These are phyloP conservation scores for Myiotriccus ornatus DNA, from an alignment of 2,797 vertebrate genomes.

Conservation along the genomic window DNA sequence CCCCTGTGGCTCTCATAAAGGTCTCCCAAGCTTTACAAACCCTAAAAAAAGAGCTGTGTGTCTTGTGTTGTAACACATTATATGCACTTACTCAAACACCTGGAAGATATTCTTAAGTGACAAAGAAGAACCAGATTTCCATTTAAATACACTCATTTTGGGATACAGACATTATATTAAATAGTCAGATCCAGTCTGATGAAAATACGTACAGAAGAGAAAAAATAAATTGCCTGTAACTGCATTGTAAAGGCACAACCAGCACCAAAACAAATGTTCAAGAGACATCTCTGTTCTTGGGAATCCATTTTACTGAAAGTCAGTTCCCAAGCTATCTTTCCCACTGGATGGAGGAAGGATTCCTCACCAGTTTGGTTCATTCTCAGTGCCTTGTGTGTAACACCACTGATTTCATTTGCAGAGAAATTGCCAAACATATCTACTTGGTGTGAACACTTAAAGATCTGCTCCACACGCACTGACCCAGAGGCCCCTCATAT, in stretches of 20 bases:
- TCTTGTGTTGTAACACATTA: neutral
- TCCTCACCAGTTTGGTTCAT: conserved; percentile 3
- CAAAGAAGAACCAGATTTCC: neutral
- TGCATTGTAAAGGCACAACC: neutral
- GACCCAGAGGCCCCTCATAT: conserved; percentile 51
- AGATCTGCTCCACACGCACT: conserved; percentile 60
- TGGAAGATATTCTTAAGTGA: neutral
- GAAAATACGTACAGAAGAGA: neutral
- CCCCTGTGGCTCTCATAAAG: neutral
- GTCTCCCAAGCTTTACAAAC: neutral
- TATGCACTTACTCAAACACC: neutral
- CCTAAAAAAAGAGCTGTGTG: neutral
- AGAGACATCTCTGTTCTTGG: neutral
- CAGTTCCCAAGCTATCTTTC: neutral
- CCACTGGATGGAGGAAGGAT: neutral
- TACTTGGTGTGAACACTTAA: conserved; percentile 60
- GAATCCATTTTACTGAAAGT: neutral
- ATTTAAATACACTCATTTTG: neutral
- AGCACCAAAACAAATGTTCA: neutral
- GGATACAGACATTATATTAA: neutral
- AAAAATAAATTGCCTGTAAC: neutral
- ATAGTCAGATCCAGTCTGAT: neutral
- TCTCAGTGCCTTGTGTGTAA: conserved; percentile 52
- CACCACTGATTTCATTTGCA: conserved; percentile 65
- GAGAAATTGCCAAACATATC: conserved; percentile 61